Evolutionary conservation across 2,888 invertebrate genomes (phyloP), one percentile per base, ranked within the genome.

Genomic region (Drosophila subsilvestris): DNA sequence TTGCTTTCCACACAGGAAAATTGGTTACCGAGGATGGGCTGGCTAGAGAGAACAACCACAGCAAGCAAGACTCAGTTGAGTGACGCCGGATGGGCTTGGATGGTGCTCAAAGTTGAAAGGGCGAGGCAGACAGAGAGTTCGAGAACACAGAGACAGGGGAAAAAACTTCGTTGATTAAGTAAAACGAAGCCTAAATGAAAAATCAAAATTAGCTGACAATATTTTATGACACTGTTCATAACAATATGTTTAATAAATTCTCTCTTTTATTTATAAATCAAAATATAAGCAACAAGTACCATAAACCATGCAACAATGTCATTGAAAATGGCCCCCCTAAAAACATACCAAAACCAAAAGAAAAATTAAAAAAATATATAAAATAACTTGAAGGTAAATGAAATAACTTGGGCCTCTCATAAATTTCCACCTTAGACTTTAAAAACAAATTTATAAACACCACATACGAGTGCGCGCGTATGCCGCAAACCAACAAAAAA

Each of bases 61-160:
- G 65, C 47, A 1, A 37, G 7, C 37, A 7, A 72, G 60, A 48
- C 43, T 56, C 50, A 55, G 63, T 55, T 49, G 63, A 76, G 75
- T 62, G 71, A 78, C 81, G 69, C 81, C 81, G 87, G 81, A 87
- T 87, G 87, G 85, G 82, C 85, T 84, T 79, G 87, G 57, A 74
- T 59, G 56, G 42, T 29, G 51, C 20, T 25, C 32, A 18, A 8
- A 22, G 45, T 50, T 51, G 58, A 42, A 37, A 56, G 37, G 25
- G 57, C 20, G 20, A 53, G 47, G 47, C 29, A 51, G 20, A 20
- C 49, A 42, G 29, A 42, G 51, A 43, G 25, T 53, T 49, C 59
- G 18, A 42, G 42, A 48, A 29, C 20, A 47, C 14, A 3, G 44
- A 12, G 18, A 25, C 14, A 22, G n/a, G 2, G 22, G 14, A 2